A percentile compares a stretch with the other conserved stretches of the same genome.
phyloP scores from a whole-genome alignment of 2,113 vertebrate species.

The Osmerus eperlanus region DNA sequence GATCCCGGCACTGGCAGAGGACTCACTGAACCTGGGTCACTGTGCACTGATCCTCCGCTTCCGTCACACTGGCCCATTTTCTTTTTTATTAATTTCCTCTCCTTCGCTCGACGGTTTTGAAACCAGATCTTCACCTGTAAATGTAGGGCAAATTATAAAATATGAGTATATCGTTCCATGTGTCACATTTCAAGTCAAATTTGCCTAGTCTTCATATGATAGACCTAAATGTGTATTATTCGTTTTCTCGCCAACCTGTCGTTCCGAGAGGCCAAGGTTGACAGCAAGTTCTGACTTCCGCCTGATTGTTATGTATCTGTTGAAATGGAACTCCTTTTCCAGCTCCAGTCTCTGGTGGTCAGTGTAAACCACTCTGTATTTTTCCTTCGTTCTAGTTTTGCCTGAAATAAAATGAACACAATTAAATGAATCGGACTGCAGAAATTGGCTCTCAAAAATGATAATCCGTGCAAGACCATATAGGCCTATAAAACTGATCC shows the following conservation, averaged over 20 bases:
- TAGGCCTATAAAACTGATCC: too few species aligned
- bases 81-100: slow-evolving; percentile 92
- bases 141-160: not conserved
- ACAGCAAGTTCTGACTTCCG: slow-evolving; percentile 91
- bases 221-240: not conserved
- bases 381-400: slow-evolving; percentile 97
- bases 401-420: slow-evolving; percentile 62
- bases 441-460: not conserved
- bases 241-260: slow-evolving; percentile 79
- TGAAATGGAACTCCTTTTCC: slow-evolving; percentile 97
- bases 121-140: slow-evolving; percentile 95
- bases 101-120: slow-evolving; percentile 91
- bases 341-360: slow-evolving; percentile 93
- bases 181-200: not conserved
- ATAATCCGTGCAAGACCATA: too few species aligned
- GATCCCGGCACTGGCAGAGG: slow-evolving; percentile 80
- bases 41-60: slow-evolving; percentile 83
- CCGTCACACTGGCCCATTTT: slow-evolving; percentile 89
- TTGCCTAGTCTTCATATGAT: not conserved
- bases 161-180: not conserved
- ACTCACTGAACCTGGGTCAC: slow-evolving; percentile 90
- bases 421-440: not conserved
- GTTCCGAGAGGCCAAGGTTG: slow-evolving; percentile 90
- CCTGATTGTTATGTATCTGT: slow-evolving; percentile 91
- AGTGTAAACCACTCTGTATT: slow-evolving; percentile 93